phyloP scores from a whole-genome alignment of 2,113 vertebrate genomes.

The Osmerus mordax region DNA sequence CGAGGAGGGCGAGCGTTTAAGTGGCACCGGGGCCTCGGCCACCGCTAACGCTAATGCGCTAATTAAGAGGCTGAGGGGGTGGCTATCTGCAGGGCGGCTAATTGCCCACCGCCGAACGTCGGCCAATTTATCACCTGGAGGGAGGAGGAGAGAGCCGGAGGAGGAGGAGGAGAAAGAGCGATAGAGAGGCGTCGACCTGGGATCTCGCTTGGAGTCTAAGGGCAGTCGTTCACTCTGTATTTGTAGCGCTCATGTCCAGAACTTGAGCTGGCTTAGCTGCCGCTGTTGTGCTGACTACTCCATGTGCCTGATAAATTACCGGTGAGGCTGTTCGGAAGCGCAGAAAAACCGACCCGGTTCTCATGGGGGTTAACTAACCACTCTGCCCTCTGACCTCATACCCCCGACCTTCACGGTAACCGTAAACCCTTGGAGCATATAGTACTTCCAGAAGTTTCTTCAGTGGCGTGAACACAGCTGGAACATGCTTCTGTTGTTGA shows the following conservation, averaged over 20 bases:
- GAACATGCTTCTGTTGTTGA: too few species aligned
- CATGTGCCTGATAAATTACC: too few species aligned
- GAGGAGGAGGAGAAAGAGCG: not conserved
- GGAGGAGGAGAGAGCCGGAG: not conserved
- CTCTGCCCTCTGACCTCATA: too few species aligned
- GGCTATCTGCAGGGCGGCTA: slow-evolving; percentile 7
- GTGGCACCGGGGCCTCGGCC: not conserved
- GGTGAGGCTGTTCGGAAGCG: too few species aligned
- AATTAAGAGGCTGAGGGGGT: slow-evolving; percentile 19
- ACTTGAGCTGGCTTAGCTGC: not conserved
- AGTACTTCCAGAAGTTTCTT: too few species aligned
- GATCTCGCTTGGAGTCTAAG: not conserved
- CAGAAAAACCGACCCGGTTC: too few species aligned
- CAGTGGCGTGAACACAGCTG: too few species aligned
- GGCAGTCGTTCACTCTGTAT: not conserved
- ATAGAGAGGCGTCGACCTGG: not conserved
- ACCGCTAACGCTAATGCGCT: slow-evolving; percentile 6
- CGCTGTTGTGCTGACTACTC: not conserved
- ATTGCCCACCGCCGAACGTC: not conserved
- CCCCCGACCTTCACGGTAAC: too few species aligned
- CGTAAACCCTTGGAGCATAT: too few species aligned
- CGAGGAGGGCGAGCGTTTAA: not conserved
- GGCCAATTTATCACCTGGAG: slow-evolving; percentile 1
- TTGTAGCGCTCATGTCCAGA: not conserved
- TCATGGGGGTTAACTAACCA: too few species aligned